These are phyloP conservation scores for Peromyscus eremicus DNA, from an alignment of 2,797 vertebrate genomes.

Conservation along the genomic window DNA sequence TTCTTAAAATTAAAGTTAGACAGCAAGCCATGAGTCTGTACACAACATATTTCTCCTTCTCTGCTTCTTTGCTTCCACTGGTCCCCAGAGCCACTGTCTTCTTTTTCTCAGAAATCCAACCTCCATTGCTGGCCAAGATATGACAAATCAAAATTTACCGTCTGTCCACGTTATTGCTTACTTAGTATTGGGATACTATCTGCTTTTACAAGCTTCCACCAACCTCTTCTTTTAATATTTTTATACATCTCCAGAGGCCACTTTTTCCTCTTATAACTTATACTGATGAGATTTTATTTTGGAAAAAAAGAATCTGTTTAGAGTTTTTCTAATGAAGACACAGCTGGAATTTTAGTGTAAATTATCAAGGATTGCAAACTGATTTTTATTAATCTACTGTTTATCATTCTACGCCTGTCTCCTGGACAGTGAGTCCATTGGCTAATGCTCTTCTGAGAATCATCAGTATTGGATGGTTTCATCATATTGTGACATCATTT, in stretches of 20 bases:
- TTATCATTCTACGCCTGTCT: neutral
- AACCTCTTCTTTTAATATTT: conserved; percentile 24
- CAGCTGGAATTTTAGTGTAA: neutral
- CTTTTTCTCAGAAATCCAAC: conserved; percentile 30
- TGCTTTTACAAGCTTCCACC: conserved; percentile 25
- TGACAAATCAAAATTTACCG: conserved; percentile 53
- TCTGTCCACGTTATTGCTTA: conserved; percentile 55
- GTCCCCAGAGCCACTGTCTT: conserved; percentile 58
- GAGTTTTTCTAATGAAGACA: neutral
- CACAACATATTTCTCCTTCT: conserved; percentile 40
- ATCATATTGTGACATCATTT: neutral
- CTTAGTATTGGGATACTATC: conserved; percentile 55
- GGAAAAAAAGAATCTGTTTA: neutral
- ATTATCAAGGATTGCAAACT: neutral
- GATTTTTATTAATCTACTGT: neutral
- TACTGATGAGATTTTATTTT: conserved; percentile 25
- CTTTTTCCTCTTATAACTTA: conserved; percentile 43
- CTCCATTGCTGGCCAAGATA: conserved; percentile 48
- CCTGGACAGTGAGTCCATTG: neutral
- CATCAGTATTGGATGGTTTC: neutral
- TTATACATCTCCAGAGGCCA: conserved; percentile 33
- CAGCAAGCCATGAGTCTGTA: conserved; percentile 35
- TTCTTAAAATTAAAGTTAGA: conserved; percentile 72
- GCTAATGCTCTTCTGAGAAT: neutral
- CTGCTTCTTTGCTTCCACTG: neutral